phyloP scores from a whole-genome alignment of 1,140 invertebrate genomes.

The Cydia splendana region DNA sequence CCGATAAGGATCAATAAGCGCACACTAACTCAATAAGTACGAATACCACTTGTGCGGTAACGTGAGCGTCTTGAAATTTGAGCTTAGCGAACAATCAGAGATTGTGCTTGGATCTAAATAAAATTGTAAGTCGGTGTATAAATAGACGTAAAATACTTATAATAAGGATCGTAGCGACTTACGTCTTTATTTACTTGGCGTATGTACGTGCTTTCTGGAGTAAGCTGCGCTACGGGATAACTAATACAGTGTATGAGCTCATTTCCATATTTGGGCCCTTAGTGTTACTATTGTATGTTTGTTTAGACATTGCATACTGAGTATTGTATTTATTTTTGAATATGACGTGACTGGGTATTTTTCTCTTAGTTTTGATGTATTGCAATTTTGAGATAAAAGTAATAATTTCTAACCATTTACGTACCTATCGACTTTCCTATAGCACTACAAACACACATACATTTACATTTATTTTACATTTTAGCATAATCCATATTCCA shows the following conservation, averaged over 20 bases:
- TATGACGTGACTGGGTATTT: too few relatives aligned
- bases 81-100: slow-evolving; percentile 60
- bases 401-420: too few relatives aligned
- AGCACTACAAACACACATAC: too few relatives aligned
- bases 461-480: too few relatives aligned
- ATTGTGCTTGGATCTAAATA: slow-evolving; percentile 39
- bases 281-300: not conserved
- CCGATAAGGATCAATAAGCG: not conserved
- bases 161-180: not conserved
- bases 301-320: not conserved
- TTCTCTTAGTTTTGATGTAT: too few relatives aligned
- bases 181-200: not conserved
- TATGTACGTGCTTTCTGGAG: not conserved
- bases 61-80: slow-evolving; percentile 54
- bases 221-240: not conserved
- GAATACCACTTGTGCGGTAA: slow-evolving; percentile 64
- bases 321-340: not conserved
- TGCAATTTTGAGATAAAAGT: too few relatives aligned
- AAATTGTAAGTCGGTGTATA: not conserved
- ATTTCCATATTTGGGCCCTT: not conserved
- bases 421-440: too few relatives aligned
- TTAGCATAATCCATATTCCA: too few relatives aligned
- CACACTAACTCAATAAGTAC: slow-evolving; percentile 39
- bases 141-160: not conserved
- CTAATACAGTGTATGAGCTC: not conserved